These are phyloP conservation scores for Agelas oroides DNA, from an alignment of 37 sponge, comb jelly and placozoan species.

Conservation along the genomic window DNA sequence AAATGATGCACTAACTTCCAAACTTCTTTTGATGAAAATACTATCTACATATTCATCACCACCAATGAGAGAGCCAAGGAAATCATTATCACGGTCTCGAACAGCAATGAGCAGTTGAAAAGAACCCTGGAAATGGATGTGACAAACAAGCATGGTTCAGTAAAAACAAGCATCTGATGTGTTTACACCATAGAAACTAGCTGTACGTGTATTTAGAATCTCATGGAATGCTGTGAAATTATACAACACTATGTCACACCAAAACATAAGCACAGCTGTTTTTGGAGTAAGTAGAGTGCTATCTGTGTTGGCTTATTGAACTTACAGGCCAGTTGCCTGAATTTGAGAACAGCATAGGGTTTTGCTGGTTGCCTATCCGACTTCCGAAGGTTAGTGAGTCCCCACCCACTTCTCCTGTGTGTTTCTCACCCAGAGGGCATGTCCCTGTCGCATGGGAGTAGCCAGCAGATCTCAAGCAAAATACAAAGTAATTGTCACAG, in stretches of 20 bases:
- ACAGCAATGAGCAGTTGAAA: slow-evolving; percentile 7
- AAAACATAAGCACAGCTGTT: too few species aligned
- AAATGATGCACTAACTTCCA: background rate
- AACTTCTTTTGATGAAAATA: background rate
- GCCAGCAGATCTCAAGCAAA: slow-evolving; percentile 5
- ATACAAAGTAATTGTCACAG: slow-evolving; percentile 33
- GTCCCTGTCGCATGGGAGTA: background rate
- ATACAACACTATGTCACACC: too few species aligned
- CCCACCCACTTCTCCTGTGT: slow-evolving; percentile 20
- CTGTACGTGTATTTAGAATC: too few species aligned
- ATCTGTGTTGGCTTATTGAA: background rate
- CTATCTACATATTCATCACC: slow-evolving; percentile 16
- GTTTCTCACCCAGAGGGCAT: background rate
- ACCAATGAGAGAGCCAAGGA: background rate
- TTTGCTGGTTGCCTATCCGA: slow-evolving; percentile 12
- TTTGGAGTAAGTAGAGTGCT: too few species aligned
- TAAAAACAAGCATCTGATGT: too few species aligned
- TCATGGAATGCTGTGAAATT: too few species aligned
- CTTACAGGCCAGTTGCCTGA: slow-evolving; percentile 1
- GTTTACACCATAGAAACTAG: too few species aligned
- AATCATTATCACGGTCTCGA: slow-evolving; percentile 4
- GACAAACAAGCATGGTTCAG: background rate
- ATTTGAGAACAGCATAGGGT: slow-evolving; percentile 12
- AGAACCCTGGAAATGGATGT: slow-evolving; percentile 10
- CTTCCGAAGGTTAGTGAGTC: slow-evolving; percentile 19